These are phyloP conservation scores for Cryptophagus acutangulus DNA, from an alignment of 2,888 invertebrate genomes.

Conservation along the genomic window DNA sequence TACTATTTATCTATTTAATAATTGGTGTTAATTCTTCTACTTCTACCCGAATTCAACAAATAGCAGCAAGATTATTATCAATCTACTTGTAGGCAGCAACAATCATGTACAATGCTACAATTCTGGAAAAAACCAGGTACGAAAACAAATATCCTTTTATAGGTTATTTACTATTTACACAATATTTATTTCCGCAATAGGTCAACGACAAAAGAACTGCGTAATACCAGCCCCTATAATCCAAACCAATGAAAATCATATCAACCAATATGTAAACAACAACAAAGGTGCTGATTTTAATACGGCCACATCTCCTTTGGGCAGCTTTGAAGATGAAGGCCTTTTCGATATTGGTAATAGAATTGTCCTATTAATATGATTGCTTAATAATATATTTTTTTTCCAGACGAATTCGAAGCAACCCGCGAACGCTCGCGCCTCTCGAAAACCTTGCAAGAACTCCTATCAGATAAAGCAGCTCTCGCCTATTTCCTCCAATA, in stretches of 20 bases:
- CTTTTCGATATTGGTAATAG: conserved; percentile 40
- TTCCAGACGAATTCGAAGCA: conserved; percentile 37
- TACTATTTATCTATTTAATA: too few relatives aligned
- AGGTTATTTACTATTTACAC: too few relatives aligned
- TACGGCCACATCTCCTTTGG: conserved; percentile 15
- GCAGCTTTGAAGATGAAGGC: conserved; percentile 42
- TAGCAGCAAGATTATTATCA: too few relatives aligned
- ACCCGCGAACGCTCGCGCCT: conserved; percentile 53
- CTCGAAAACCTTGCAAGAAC: conserved; percentile 69
- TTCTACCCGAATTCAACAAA: too few relatives aligned
- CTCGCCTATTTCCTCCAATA: conserved; percentile 81
- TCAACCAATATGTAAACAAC: conserved; percentile 8
- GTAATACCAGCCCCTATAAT: conserved; percentile 16
- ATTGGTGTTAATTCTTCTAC: too few relatives aligned
- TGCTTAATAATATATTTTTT: conserved; percentile 5
- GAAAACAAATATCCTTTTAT: conserved; percentile 15
- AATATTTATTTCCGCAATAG: conserved; percentile 23
- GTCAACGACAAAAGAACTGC: conserved; percentile 27
- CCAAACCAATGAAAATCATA: too few relatives aligned
- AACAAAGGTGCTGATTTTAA: conserved; percentile 1
- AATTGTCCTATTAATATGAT: conserved; percentile 4
- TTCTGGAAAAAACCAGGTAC: conserved; percentile 73
- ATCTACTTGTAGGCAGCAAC: too few relatives aligned
- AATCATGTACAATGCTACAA: conserved; percentile 61
- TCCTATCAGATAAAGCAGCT: conserved; percentile 73